Percentiles rank a stretch among this genome's conserved stretches.
phyloP scores from a whole-genome alignment of 2,888 invertebrate genomes.

The Epirrita christyi region DNA sequence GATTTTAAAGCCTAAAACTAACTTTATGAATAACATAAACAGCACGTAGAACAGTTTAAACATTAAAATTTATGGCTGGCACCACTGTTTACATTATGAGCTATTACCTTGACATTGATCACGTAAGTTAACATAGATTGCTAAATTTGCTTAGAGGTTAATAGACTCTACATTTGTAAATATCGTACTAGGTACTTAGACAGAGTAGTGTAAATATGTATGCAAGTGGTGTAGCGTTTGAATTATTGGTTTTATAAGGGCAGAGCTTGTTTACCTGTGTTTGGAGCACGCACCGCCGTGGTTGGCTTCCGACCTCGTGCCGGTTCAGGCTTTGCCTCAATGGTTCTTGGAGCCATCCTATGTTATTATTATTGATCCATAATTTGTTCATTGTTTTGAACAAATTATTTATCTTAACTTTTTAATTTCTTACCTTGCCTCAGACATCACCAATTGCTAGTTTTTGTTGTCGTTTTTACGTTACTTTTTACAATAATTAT shows the following conservation, averaged over 20 bases:
- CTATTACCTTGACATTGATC: slow-evolving; percentile 24
- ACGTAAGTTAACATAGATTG: slow-evolving; percentile 13
- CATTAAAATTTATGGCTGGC: slow-evolving; percentile 8
- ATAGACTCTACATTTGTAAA: slow-evolving; percentile 22
- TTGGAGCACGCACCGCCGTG: slow-evolving; percentile 47
- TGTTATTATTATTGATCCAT: slow-evolving; percentile 4
- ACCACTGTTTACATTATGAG: slow-evolving; percentile 1
- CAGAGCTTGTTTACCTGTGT: slow-evolving; percentile 30
- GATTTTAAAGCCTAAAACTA: slow-evolving; percentile 9
- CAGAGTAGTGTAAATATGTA: slow-evolving; percentile 4
- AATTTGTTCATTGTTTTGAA: too few species aligned
- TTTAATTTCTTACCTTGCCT: too few species aligned
- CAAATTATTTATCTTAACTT: too few species aligned
- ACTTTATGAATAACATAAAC: slow-evolving; percentile 12
- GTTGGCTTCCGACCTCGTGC: slow-evolving; percentile 48
- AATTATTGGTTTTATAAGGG: slow-evolving; percentile 31
- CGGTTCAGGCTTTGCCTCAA: slow-evolving; percentile 31
- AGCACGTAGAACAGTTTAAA: slow-evolving; percentile 15
- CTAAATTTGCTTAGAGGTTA: slow-evolving; percentile 24
- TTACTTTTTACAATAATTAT: not conserved
- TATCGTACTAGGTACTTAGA: not conserved
- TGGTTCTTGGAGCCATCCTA: slow-evolving; percentile 14
- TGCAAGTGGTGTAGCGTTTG: slow-evolving; percentile 12
- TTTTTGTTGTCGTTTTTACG: not conserved
- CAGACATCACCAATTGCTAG: not conserved